Evolutionary conservation across 2,113 vertebrate species (phyloP).

Genomic region (Vidua macroura): DNA sequence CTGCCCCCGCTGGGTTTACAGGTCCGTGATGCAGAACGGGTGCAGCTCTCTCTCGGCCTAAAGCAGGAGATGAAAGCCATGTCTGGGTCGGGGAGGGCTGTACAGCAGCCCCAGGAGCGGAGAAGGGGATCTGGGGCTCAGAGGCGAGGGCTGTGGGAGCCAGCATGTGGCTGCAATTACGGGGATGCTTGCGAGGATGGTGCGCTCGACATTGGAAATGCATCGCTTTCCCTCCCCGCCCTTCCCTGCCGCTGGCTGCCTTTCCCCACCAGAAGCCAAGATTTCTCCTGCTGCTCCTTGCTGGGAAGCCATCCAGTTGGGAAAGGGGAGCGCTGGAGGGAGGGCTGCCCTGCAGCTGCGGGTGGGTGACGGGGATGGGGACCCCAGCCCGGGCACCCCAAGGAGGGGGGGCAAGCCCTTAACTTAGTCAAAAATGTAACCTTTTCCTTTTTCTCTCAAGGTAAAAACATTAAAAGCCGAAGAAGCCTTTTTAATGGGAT

Average conservation of each 20-base stretch:
- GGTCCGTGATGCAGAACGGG: constrained; percentile 10
- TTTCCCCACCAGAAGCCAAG: constrained; percentile 39
- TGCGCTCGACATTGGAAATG: background rate
- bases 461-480: fast-evolving
- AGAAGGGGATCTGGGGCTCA: background rate
- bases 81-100: background rate
- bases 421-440: background rate
- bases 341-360: background rate
- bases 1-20: background rate
- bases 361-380: background rate
- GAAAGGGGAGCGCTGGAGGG: background rate
- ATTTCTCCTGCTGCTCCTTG: constrained; percentile 55
- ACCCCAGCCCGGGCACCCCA: background rate
- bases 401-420: background rate
- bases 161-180: constrained; percentile 61
- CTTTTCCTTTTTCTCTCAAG: background rate
- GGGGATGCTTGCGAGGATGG: background rate
- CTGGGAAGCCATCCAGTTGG: constrained; percentile 19
- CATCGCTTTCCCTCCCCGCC: background rate
- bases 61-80: background rate
- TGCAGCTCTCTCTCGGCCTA: background rate
- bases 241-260: background rate
- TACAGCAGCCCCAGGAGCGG: background rate
- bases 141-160: background rate
- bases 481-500: background rate